phyloP scores from a whole-genome alignment of 1,140 invertebrate genomes.

The Zaprionus tsacasi region DNA sequence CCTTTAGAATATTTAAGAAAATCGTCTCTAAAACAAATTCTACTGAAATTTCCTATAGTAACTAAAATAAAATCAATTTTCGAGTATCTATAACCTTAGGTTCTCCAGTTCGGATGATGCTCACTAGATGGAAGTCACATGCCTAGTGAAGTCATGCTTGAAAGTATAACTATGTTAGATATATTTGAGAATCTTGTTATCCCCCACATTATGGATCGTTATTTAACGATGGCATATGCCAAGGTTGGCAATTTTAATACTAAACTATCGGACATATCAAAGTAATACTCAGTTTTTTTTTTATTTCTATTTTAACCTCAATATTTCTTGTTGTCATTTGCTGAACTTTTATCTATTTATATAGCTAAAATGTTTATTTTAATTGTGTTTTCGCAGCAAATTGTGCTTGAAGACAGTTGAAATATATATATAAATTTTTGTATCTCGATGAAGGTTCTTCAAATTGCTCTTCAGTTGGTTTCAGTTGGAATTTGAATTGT shows the following conservation, averaged over 20 bases:
- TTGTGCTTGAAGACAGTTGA: conserved; percentile 2
- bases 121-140: background rate
- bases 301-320: background rate
- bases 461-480: conserved; percentile 22
- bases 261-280: background rate
- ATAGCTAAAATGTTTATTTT: conserved; percentile 1
- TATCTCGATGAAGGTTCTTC: conserved; percentile 35
- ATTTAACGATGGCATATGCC: background rate
- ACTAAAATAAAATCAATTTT: no score
- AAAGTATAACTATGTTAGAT: background rate
- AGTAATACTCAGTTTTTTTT: conserved; percentile 3
- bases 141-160: background rate
- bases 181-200: conserved; percentile 6
- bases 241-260: conserved; percentile 1
- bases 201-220: background rate
- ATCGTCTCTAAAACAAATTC: no score
- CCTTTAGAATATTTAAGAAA: no score
- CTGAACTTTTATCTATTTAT: conserved; percentile 12
- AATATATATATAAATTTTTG: background rate
- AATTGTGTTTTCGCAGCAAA: conserved; percentile 11
- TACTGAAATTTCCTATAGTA: no score
- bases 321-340: conserved; percentile 6
- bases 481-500: conserved; percentile 15
- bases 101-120: background rate
- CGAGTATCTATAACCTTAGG: background rate